Evolutionary conservation across 2,113 vertebrate species (phyloP), one percentile per base, ranked within the genome.

Genomic region (Pomatostomus ruficeps): DNA sequence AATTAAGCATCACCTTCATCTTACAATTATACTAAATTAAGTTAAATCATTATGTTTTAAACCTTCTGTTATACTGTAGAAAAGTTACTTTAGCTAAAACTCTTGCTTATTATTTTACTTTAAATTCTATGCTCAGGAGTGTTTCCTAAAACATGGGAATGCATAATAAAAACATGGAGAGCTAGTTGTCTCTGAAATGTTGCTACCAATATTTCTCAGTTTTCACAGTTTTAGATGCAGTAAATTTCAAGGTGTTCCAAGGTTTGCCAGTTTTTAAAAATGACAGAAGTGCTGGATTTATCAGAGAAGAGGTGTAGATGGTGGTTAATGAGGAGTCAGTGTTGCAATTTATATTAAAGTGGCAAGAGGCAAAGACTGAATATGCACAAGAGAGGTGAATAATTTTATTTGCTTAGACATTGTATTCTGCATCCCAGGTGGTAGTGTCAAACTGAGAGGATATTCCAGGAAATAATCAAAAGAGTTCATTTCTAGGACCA

Each of bases 391-490:
- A 82, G 25, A 62, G 18, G 12, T 66, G 59, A 85, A 70, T 76
- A 43, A 55, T 73, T 94, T 62, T 46, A 72, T 91, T 86, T 95
- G 7, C 22, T 93, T 82, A 48, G 24, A n/a, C 13, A 26, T 17
- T 49, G 4, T 51, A 19, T 80, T 93, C 55, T 80, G 40, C 35
- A 58, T 83, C 40, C 24, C 61, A 87, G 52, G 54, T 86, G 67
- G 35, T 49, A 12, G 29, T 92, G 75, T 86, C 88, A 93, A 93
- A 94, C 67, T 48, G 70, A 91, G 75, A 77, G 54, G 55, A 48
- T 93, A 77, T 92, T 94, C 72, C 51, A 84, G 76, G 72, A 91
- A 93, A 75, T 81, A 88, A 93, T 88, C 42, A 74, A n/a, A 38
- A 29, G 33, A 61, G 25, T 88, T 95, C 2, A 1, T 52, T 94